Evolutionary conservation across 2,113 vertebrate species (phyloP).

Genomic region (Lepisosteus oculatus): DNA sequence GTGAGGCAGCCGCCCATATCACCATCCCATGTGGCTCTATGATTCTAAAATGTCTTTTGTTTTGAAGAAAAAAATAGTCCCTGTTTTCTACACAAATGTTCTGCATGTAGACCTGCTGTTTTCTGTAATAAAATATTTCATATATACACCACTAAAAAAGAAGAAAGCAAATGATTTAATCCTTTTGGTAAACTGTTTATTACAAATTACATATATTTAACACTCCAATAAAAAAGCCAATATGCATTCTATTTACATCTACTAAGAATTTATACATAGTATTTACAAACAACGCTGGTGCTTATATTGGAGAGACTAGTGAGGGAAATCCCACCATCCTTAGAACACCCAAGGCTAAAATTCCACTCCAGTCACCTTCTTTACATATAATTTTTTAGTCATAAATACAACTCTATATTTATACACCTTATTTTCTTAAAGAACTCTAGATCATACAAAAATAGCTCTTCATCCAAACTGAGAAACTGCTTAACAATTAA

Average conservation of each 20-base stretch:
- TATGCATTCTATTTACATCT: slow-evolving; percentile 23
- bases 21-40: too few species aligned
- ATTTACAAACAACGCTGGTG: slow-evolving; percentile 66
- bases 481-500: slow-evolving; percentile 19
- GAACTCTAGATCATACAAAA: slow-evolving; percentile 33
- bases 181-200: slow-evolving; percentile 32
- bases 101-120: too few species aligned
- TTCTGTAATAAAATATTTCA: too few species aligned
- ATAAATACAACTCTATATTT: slow-evolving; percentile 86
- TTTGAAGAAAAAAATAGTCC: too few species aligned
- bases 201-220: slow-evolving; percentile 29
- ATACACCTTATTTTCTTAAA: slow-evolving; percentile 61
- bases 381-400: slow-evolving; percentile 25
- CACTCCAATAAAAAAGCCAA: slow-evolving; percentile 26
- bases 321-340: background rate
- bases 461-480: slow-evolving; percentile 34
- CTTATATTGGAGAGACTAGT: slow-evolving; percentile 24
- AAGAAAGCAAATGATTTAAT: background rate
- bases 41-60: too few species aligned
- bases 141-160: too few species aligned
- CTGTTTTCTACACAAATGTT: too few species aligned
- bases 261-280: slow-evolving; percentile 60
- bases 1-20: too few species aligned
- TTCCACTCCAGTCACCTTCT: slow-evolving; percentile 9
- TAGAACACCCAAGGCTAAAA: background rate